These are phyloP conservation scores for Monarcha castaneiventris DNA, from an alignment of 2,113 vertebrate genomes.

Conservation along the genomic window DNA sequence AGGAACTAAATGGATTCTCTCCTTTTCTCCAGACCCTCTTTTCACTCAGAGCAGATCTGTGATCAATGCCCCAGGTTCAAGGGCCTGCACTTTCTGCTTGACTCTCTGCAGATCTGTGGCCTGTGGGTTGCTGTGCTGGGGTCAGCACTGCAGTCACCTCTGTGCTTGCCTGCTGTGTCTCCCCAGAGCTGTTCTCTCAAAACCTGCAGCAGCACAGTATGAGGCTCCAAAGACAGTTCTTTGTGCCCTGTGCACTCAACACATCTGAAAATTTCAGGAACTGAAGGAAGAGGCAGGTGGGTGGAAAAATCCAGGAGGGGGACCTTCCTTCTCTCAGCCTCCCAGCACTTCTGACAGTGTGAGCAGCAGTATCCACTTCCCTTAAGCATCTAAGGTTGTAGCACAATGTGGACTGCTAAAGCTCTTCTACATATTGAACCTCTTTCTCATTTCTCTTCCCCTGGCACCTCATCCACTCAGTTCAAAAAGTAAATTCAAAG, in stretches of 20 bases:
- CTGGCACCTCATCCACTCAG: not conserved
- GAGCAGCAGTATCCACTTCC: not conserved
- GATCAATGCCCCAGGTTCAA: not conserved
- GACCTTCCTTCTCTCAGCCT: not conserved
- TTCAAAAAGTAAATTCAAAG: constrained; percentile 23
- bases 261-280: not conserved
- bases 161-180: not conserved
- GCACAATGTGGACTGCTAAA: not conserved
- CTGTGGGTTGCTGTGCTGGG: not conserved
- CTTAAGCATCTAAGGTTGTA: not conserved
- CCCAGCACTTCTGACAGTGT: not conserved
- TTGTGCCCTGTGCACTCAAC: not conserved
- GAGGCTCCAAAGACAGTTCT: not conserved
- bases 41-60: not conserved
- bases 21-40: not conserved
- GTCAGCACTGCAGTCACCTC: not conserved
- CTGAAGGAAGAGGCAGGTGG: not conserved
- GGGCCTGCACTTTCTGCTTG: not conserved
- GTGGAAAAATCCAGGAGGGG: not conserved
- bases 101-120: not conserved
- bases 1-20: not conserved
- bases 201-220: not conserved
- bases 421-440: not conserved
- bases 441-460: not conserved
- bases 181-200: not conserved